These are phyloP conservation scores for Perdita meconis DNA, from an alignment of 2,888 invertebrate genomes.

Conservation along the genomic window DNA sequence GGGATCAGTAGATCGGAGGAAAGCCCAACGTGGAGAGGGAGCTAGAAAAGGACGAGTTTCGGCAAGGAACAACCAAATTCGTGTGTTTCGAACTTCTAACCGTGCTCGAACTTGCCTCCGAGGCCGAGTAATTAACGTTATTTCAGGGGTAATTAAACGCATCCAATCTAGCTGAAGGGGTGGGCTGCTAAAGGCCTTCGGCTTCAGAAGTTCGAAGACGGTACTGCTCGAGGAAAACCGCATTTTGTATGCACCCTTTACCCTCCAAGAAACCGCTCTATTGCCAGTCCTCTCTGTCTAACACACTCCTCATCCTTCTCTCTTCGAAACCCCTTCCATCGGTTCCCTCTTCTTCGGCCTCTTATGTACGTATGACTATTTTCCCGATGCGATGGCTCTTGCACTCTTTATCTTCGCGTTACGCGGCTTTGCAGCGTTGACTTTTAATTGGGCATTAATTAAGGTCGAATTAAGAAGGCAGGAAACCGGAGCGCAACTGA, in stretches of 20 bases:
- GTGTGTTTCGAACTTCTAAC: constrained; percentile 56
- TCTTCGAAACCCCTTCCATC: constrained; percentile 15
- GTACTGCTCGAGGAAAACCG: constrained; percentile 74
- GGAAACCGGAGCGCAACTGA: no score
- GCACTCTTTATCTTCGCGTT: no score
- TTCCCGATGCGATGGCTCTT: no score
- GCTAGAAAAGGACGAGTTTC: constrained; percentile 55
- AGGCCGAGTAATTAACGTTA: constrained; percentile 82
- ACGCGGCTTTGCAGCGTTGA: no score
- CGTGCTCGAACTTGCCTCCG: constrained; percentile 58
- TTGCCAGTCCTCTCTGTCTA: constrained; percentile 48
- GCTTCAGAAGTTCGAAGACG: constrained; percentile 78
- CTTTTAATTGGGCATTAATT: no score
- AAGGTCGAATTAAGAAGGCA: no score
- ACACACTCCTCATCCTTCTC: constrained; percentile 44
- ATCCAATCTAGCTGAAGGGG: constrained; percentile 75
- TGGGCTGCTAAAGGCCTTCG: constrained; percentile 70
- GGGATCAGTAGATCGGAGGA: constrained; percentile 48
- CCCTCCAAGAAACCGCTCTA: constrained; percentile 63
- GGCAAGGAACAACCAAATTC: constrained; percentile 58
- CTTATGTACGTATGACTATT: no score
- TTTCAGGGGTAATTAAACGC: constrained; percentile 83
- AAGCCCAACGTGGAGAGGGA: constrained; percentile 45
- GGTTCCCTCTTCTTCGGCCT: background rate
- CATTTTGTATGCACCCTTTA: constrained; percentile 79